Evolutionary conservation across 1,140 invertebrate genomes (phyloP).

Genomic region (Papilio glaucus): DNA sequence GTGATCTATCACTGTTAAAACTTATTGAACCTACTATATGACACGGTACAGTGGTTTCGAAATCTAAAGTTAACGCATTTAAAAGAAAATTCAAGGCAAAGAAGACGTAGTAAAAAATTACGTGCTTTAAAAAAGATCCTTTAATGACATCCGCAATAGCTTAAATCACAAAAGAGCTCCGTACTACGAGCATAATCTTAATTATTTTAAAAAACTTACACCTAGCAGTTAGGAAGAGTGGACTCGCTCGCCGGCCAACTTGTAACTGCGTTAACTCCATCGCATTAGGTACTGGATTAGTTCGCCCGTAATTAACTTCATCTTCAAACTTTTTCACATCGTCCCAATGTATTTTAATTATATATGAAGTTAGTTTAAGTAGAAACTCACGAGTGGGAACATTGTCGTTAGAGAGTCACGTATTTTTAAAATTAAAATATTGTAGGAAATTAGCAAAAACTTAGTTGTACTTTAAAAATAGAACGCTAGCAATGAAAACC

Average conservation of each 20-base stretch:
- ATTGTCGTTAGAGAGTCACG: background rate
- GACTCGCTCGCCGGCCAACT: slow-evolving; percentile 10
- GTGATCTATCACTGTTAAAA: too few relatives aligned
- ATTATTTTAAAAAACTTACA: slow-evolving; percentile 37
- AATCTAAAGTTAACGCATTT: too few relatives aligned
- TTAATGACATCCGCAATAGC: background rate
- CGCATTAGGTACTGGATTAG: slow-evolving; percentile 32
- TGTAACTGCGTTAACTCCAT: slow-evolving; percentile 37
- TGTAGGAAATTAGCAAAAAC: too few relatives aligned
- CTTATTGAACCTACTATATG: too few relatives aligned
- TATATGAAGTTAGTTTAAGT: slow-evolving; percentile 34
- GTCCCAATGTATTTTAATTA: slow-evolving; percentile 27
- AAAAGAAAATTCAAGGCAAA: too few relatives aligned
- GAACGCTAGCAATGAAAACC: too few relatives aligned
- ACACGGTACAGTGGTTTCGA: too few relatives aligned
- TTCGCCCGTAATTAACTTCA: slow-evolving; percentile 27
- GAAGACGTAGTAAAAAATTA: background rate
- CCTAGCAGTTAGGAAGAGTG: slow-evolving; percentile 9
- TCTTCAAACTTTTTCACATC: slow-evolving; percentile 34
- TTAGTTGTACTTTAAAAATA: too few relatives aligned
- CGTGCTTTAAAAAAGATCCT: background rate
- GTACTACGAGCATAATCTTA: slow-evolving; percentile 21
- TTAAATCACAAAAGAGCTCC: background rate
- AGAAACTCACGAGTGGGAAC: slow-evolving; percentile 25
- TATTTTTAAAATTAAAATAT: background rate